Evolutionary conservation across 2,888 invertebrate genomes (phyloP).

Genomic region (Timandra comae): DNA sequence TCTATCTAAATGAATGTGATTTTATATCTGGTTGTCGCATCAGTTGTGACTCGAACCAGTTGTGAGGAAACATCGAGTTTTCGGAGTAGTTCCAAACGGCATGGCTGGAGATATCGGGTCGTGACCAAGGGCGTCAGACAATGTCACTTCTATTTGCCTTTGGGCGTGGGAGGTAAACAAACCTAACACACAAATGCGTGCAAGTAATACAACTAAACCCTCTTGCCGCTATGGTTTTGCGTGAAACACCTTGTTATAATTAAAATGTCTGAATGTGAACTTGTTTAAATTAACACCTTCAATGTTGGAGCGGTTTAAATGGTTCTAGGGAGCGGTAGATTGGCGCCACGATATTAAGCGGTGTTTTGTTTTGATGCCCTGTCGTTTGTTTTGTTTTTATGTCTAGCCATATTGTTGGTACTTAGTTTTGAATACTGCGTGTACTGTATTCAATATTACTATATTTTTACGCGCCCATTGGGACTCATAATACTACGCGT

Average conservation of each 20-base stretch:
- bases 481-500: too few relatives aligned
- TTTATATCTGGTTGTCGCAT: too few relatives aligned
- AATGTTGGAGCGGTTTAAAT: too few relatives aligned
- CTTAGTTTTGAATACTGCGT: too few relatives aligned
- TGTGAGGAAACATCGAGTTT: conserved; percentile 2
- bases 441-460: too few relatives aligned
- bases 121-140: conserved; percentile 55
- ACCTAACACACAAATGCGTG: conserved; percentile 31
- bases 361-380: too few relatives aligned
- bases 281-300: conserved; percentile 5
- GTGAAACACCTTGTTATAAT: conserved; percentile 27
- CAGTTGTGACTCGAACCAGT: not conserved
- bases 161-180: conserved; percentile 54
- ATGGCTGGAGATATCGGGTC: conserved; percentile 21
- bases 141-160: conserved; percentile 69
- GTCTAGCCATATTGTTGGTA: too few relatives aligned
- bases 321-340: too few relatives aligned
- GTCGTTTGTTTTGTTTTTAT: too few relatives aligned
- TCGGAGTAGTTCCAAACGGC: conserved; percentile 8
- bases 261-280: conserved; percentile 22
- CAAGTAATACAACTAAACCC: conserved; percentile 1
- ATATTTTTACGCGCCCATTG: too few relatives aligned
- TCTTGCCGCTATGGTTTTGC: conserved; percentile 3
- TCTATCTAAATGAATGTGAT: too few relatives aligned
- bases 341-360: too few relatives aligned